phyloP scores from a whole-genome alignment of 2,113 vertebrate genomes.

The Corythornis vintsioides region DNA sequence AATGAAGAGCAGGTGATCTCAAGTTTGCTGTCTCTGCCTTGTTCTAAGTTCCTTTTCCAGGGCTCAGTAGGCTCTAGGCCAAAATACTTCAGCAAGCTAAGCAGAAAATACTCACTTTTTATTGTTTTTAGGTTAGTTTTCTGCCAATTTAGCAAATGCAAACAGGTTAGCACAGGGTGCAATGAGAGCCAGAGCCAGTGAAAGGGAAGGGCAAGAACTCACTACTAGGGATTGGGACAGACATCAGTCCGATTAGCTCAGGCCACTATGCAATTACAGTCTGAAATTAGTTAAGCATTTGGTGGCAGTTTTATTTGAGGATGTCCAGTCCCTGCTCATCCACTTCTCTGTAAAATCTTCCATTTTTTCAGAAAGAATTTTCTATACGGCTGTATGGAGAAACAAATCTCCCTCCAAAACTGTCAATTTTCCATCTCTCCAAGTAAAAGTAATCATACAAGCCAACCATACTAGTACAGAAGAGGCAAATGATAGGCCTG shows the following conservation, averaged over 20 bases:
- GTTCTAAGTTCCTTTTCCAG: neutral
- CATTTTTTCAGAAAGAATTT: neutral
- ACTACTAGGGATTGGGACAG: neutral
- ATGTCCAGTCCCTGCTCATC: neutral
- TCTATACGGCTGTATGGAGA: neutral
- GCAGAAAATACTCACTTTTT: neutral
- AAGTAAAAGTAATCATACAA: neutral
- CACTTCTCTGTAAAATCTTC: neutral
- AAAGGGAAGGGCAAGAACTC: neutral
- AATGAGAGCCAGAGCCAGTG: neutral
- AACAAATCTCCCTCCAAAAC: neutral
- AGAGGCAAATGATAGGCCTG: neutral
- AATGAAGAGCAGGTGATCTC: slow-evolving; percentile 7
- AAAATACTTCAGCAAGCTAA: neutral
- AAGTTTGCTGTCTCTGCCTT: neutral
- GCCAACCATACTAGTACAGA: neutral
- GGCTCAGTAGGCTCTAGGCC: neutral
- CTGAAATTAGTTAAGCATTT: neutral
- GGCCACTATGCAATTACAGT: neutral
- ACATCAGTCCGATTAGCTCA: neutral
- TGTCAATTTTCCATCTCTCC: neutral
- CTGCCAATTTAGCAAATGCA: neutral
- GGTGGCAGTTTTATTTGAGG: neutral
- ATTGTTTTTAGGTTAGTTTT: neutral
- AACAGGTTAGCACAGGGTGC: neutral